Percentiles rank a stretch among this genome's conserved stretches.
Evolutionary conservation across 2,797 vertebrate genomes (phyloP).

Genomic region (Carcharodon carcharias): DNA sequence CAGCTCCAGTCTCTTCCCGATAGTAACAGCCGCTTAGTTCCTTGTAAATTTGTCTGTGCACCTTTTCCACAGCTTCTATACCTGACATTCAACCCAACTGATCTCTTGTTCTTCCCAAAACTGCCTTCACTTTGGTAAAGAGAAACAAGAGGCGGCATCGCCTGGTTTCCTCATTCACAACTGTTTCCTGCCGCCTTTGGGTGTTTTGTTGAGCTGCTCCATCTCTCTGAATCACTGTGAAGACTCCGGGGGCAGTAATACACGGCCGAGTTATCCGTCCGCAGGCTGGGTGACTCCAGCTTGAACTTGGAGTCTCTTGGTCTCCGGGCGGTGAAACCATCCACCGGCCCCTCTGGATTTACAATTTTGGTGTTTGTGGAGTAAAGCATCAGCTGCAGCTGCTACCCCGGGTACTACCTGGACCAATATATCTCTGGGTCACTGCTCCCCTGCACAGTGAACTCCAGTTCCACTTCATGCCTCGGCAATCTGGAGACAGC

Average conservation of each 20-base stretch:
- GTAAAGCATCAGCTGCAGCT: neutral
- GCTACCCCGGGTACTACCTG: neutral
- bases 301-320: neutral
- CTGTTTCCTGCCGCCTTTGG: neutral
- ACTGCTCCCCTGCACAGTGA: neutral
- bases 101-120: no score
- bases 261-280: neutral
- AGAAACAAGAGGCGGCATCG: no score
- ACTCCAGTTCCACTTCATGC: neutral
- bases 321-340: neutral
- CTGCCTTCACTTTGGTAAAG: no score
- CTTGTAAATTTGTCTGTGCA: no score
- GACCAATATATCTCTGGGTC: neutral
- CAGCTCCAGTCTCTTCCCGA: no score
- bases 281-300: neutral
- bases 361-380: rapidly evolving
- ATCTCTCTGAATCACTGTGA: neutral
- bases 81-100: no score
- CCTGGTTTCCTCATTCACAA: neutral
- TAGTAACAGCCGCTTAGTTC: no score
- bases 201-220: neutral
- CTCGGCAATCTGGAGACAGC: neutral
- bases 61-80: no score
- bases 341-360: neutral
- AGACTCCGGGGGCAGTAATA: neutral